These are phyloP conservation scores for Pollenia labialis DNA, from an alignment of 2,888 invertebrate genomes.

Conservation along the genomic window DNA sequence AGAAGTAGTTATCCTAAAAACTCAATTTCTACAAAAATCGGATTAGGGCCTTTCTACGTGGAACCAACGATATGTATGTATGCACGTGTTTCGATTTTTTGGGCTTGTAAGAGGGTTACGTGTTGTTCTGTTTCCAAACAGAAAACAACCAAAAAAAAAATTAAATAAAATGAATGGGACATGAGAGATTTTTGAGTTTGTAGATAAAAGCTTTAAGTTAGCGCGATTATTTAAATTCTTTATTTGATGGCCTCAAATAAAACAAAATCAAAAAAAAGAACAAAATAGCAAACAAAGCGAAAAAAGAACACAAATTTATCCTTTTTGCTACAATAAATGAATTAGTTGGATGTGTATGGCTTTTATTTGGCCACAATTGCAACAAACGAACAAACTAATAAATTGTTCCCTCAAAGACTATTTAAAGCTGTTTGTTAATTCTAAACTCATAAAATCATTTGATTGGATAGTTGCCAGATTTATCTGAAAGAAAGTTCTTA, in stretches of 20 bases:
- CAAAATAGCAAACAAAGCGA: neutral
- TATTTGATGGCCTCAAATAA: neutral
- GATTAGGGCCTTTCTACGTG: too few relatives aligned
- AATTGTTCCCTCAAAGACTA: conserved; percentile 18
- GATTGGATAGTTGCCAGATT: too few relatives aligned
- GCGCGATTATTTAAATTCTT: neutral
- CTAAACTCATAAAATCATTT: conserved; percentile 11
- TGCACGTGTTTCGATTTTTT: neutral
- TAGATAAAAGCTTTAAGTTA: neutral
- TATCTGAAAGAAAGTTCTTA: too few relatives aligned
- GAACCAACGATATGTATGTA: too few relatives aligned
- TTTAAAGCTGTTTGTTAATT: conserved; percentile 4
- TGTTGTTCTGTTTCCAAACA: neutral
- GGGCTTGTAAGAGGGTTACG: neutral
- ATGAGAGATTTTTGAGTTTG: neutral
- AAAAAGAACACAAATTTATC: neutral
- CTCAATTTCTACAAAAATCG: too few relatives aligned
- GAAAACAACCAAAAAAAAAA: neutral
- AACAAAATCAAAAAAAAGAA: neutral
- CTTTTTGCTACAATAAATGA: neutral
- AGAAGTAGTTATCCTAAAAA: too few relatives aligned
- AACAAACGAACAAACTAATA: conserved; percentile 15
- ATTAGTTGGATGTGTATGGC: neutral
- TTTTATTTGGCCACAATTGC: conserved; percentile 1
- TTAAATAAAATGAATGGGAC: neutral